Evolutionary conservation across 2,113 vertebrate species (phyloP).

Genomic region (Sula dactylatra): DNA sequence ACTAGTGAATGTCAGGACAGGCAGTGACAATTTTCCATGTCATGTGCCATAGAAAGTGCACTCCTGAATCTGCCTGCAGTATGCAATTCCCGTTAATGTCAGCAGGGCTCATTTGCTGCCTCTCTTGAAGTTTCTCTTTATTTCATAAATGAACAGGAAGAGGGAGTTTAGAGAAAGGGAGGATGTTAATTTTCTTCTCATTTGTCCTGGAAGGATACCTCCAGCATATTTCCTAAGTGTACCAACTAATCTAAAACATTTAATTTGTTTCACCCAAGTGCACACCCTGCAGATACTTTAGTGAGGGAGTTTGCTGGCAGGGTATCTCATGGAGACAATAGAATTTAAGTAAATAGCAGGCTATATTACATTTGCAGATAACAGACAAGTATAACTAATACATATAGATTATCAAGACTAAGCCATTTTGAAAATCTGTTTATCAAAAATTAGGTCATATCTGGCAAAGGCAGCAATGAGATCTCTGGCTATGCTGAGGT

Average conservation of each 20-base stretch:
- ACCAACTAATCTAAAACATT: background rate
- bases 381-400: background rate
- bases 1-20: background rate
- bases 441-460: background rate
- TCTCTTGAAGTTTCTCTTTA: background rate
- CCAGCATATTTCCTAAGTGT: background rate
- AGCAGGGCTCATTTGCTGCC: background rate
- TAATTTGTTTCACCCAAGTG: background rate
- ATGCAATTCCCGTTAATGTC: background rate
- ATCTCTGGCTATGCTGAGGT: background rate
- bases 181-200: background rate
- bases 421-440: background rate
- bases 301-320: background rate
- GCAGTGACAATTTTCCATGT: background rate
- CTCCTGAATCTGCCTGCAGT: background rate
- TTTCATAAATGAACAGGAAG: background rate
- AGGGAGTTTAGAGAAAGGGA: background rate
- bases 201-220: background rate
- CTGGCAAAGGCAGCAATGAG: background rate
- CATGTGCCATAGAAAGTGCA: background rate
- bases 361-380: background rate
- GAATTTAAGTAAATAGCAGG: background rate
- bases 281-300: background rate
- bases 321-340: background rate
- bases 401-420: background rate